These are phyloP conservation scores for Dusona sp. DNA, from an alignment of 2,888 invertebrate genomes.

Conservation along the genomic window DNA sequence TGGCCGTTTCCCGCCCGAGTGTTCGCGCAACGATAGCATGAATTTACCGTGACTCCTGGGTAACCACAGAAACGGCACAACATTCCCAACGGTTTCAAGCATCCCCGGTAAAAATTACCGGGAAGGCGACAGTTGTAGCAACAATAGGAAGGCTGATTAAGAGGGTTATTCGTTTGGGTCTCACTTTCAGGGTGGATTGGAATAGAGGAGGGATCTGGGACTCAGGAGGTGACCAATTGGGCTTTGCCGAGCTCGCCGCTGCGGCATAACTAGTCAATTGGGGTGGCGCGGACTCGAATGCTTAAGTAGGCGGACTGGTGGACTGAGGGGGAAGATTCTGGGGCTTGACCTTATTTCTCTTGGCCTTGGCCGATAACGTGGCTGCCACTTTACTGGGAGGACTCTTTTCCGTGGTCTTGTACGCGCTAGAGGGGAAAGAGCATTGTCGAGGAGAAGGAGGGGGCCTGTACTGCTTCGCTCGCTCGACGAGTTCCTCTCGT, in stretches of 20 bases:
- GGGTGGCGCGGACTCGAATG: too few species aligned
- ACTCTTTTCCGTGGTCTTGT: neutral
- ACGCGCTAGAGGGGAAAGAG: neutral
- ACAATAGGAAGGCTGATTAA: neutral
- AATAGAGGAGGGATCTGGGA: neutral
- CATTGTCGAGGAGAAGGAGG: conserved; percentile 2
- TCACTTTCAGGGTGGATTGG: neutral
- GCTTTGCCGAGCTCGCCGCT: too few species aligned
- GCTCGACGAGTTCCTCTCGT: neutral
- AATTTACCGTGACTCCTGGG: neutral
- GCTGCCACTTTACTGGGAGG: neutral
- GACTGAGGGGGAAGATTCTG: neutral
- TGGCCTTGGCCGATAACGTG: neutral
- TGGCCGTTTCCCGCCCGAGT: too few species aligned
- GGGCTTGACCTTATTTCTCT: too few species aligned
- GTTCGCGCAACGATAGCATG: too few species aligned
- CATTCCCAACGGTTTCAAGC: neutral
- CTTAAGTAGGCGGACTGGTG: neutral
- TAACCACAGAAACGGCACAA: neutral
- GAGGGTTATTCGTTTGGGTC: neutral
- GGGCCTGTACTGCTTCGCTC: conserved; percentile 15
- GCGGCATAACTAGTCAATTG: too few species aligned
- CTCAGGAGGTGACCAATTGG: too few species aligned
- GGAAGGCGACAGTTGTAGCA: too few species aligned
- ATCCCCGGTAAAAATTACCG: too few species aligned